Percentiles rank a stretch among this genome's conserved stretches.
Evolutionary conservation across 2,888 invertebrate genomes (phyloP).

Genomic region (Aphodius sticticus): DNA sequence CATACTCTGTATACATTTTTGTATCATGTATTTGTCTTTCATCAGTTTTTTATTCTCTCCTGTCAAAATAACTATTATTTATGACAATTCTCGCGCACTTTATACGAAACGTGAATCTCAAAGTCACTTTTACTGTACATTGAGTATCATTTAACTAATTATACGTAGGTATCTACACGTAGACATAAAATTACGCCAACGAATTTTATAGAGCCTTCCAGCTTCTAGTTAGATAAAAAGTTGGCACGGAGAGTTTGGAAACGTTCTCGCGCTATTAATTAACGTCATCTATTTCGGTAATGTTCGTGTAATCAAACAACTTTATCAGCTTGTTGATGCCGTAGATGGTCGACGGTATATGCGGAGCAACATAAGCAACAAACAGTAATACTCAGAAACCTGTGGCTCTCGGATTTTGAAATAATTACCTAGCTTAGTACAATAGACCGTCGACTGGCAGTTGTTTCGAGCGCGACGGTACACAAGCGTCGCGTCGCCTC

Average conservation of each 20-base stretch:
- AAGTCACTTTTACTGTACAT: too few relatives aligned
- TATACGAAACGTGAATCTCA: too few relatives aligned
- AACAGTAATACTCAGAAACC: not conserved
- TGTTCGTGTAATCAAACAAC: not conserved
- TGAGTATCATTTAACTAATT: too few relatives aligned
- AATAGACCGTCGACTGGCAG: not conserved
- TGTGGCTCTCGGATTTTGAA: not conserved
- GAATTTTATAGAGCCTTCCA: not conserved
- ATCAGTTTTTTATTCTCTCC: too few relatives aligned
- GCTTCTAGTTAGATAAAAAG: not conserved
- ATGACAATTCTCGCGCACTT: too few relatives aligned
- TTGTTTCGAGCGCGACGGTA: not conserved
- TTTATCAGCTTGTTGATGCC: not conserved
- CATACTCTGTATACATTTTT: too few relatives aligned
- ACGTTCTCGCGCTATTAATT: not conserved
- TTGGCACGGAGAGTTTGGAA: not conserved
- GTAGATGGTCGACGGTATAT: not conserved
- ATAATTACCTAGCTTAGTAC: not conserved
- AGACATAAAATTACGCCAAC: not conserved
- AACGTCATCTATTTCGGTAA: not conserved
- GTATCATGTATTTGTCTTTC: too few relatives aligned
- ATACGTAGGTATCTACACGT: not conserved
- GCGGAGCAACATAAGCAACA: not conserved
- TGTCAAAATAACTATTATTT: too few relatives aligned
- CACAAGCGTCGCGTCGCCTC: not conserved